Conservation (phyloP, 2,888 invertebrate species). For the Melieria crassipennis region DNA sequence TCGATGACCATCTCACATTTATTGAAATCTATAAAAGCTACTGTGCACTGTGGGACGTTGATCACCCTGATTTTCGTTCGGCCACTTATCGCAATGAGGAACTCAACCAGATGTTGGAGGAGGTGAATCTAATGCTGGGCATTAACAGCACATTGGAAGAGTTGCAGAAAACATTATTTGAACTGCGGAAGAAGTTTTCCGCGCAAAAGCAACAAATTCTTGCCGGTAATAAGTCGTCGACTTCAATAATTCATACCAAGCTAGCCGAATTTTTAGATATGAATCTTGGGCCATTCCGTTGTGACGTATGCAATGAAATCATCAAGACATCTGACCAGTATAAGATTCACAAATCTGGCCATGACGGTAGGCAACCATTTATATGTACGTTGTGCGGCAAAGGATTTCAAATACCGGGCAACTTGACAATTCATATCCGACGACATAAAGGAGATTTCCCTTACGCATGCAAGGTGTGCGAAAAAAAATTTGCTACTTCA, state of each 20-base stretch:
- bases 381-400: constrained; percentile 57
- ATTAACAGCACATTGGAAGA: constrained; percentile 44
- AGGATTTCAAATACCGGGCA: constrained; percentile 57
- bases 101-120: constrained; percentile 53
- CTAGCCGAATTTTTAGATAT: constrained; percentile 49
- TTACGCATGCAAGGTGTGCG: constrained; percentile 56
- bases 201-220: constrained; percentile 52
- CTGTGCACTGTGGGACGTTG: constrained; percentile 56
- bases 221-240: constrained; percentile 17
- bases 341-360: constrained; percentile 54
- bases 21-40: constrained; percentile 56
- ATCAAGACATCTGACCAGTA: constrained; percentile 59
- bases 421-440: constrained; percentile 56
- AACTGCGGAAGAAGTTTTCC: constrained; percentile 53
- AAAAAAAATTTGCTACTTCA: constrained; percentile 57
- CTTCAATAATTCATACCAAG: constrained; percentile 49
- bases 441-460: constrained; percentile 56
- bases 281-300: constrained; percentile 57
- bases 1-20: constrained; percentile 52
- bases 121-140: constrained; percentile 48
- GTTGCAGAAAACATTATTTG: constrained; percentile 54
- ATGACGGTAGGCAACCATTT: constrained; percentile 56
- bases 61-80: constrained; percentile 59
- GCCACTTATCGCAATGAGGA: constrained; percentile 54
- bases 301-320: constrained; percentile 49